Evolutionary conservation across 1,140 invertebrate species (phyloP).

Genomic region (Drosophila santomea): DNA sequence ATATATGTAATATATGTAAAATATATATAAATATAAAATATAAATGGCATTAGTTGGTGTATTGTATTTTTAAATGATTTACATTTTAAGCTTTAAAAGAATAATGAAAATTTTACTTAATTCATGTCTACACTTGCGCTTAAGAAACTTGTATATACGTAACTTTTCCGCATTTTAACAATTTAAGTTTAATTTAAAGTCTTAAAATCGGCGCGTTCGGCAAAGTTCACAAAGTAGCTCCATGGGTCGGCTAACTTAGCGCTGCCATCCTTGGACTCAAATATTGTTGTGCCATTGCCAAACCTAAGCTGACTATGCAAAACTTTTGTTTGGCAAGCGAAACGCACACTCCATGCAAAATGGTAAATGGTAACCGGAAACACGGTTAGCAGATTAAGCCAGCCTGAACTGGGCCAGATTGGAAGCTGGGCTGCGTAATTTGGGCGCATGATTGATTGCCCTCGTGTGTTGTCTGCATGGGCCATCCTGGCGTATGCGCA

Average conservation of each 20-base stretch:
- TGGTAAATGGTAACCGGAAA: constrained; percentile 67
- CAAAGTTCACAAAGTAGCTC: not conserved
- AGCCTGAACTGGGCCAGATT: constrained; percentile 21
- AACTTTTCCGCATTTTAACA: not conserved
- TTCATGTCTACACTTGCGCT: too few species aligned
- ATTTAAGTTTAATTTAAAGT: not conserved
- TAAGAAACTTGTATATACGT: too few species aligned
- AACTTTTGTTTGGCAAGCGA: constrained; percentile 58
- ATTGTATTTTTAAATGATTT: too few species aligned
- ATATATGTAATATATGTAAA: too few species aligned
- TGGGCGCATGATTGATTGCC: constrained; percentile 74
- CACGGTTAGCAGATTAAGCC: constrained; percentile 11
- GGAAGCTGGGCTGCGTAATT: constrained; percentile 52
- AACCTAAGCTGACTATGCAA: constrained; percentile 44
- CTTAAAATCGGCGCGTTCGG: not conserved
- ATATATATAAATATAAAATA: too few species aligned
- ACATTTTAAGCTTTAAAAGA: too few species aligned
- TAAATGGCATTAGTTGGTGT: too few species aligned
- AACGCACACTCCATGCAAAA: constrained; percentile 63
- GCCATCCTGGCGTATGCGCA: constrained; percentile 59
- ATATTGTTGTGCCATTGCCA: constrained; percentile 27
- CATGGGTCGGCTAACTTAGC: constrained; percentile 10
- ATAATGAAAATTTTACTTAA: too few species aligned
- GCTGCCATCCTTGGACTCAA: constrained; percentile 17
- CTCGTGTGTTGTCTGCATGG: constrained; percentile 17